Evolutionary conservation across 2,113 vertebrate species (phyloP).

Genomic region (Oryzias javanicus): DNA sequence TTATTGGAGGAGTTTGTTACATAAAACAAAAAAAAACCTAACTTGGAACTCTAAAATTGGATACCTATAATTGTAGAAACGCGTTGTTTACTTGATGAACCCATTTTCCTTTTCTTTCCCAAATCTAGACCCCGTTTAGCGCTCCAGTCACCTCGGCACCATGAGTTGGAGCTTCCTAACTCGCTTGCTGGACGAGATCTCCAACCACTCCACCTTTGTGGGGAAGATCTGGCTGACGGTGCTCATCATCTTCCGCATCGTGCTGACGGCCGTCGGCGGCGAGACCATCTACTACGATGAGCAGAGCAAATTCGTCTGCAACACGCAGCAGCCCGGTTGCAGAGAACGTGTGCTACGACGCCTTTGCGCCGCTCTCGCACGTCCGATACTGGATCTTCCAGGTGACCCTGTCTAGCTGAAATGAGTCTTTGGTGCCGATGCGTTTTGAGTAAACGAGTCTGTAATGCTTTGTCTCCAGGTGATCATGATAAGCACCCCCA

Average conservation of each 20-base stretch:
- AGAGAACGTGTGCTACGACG: constrained; percentile 90
- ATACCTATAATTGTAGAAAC: no score
- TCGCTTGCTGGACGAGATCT: constrained; percentile 87
- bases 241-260: constrained; percentile 88
- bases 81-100: background rate
- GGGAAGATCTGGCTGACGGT: constrained; percentile 89
- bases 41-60: no score
- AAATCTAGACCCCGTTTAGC: constrained; percentile 42
- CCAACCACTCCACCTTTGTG: constrained; percentile 90
- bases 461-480: constrained; percentile 57
- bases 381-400: constrained; percentile 91
- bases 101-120: background rate
- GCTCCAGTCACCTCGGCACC: constrained; percentile 55
- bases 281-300: constrained; percentile 92
- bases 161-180: constrained; percentile 95
- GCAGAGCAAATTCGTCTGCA: constrained; percentile 89
- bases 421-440: no score
- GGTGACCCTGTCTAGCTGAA: constrained; percentile 28
- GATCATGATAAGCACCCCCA: constrained; percentile 84
- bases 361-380: constrained; percentile 85
- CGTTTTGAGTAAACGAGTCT: background rate
- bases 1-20: no score
- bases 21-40: no score
- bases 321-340: constrained; percentile 87
- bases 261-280: constrained; percentile 85